Base-by-base conservation (phyloP, 2,888 invertebrate species). In the Ichneumoninae sp. region DNA sequence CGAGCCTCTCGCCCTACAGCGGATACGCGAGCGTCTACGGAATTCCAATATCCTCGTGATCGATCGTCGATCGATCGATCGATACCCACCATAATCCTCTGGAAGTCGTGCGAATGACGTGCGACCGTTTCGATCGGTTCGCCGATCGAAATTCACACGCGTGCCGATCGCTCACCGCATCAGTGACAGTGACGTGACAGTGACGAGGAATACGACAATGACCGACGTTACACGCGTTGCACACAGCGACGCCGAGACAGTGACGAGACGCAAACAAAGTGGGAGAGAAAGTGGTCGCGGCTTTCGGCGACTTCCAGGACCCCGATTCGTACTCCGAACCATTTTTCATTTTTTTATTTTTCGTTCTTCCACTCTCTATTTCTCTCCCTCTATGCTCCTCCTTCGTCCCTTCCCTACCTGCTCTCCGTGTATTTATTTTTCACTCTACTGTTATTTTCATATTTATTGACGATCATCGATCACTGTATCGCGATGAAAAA, bases 1-100 rank as follows among this genome's bases (percentile, higher is more conserved):
- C 94, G 3, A 94, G 94, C 80, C 87, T 91, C 4, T 85, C 85
- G 22, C 94, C 94, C 13, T 95, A 95, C 93, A 89, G 93, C 83
- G 93, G 93, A 73, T 94, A 94, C 88, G 93, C 89, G n/a, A 83
- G 90, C 57, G 85, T 89, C 81, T 90, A 89, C 85, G 89, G 85
- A 30, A 88, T 85, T 22, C 65, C 86, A 4, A 85, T 83, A 65
- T 68, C 87, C 13, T 87, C 89, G 81, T 89, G 89, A 90, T 87
- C 73, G 8, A 30, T 57, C 33, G 13, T 50, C 6, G 40, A 10
- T 33, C 26, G 26, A 50, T 36, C 22, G 5, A 16, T 65, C n/a
- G 26, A 65, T 7, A 33, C 13, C 6, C 19, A 50, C 40, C 36
- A 10, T 47, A 52, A 22, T 3, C 13, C 13, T 26, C 26, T 22